Evolutionary conservation across 2,113 vertebrate genomes (phyloP), one percentile per base, ranked within the genome.

Genomic region (Odocoileus virginianus): DNA sequence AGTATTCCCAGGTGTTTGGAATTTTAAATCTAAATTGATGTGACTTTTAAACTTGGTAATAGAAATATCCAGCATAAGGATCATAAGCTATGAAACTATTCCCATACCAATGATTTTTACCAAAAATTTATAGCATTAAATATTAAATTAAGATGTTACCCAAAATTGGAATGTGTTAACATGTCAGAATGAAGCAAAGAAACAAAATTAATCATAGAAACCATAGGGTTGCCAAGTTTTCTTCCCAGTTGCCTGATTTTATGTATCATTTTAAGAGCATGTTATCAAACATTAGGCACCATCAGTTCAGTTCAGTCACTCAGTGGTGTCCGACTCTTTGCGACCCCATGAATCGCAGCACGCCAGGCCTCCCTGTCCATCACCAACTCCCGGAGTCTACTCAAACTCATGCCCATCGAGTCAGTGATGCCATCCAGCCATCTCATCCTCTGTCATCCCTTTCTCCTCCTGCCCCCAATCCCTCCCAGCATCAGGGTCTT

Each of bases 1-100:
- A 96, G 25, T 93, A 93, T 97, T 98, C 98, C 97, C 97, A 98
- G 95, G 95, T 98, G 94, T 92, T 47, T 79, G 6, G 64, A 55
- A 30, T 96, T 98, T 97, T 97, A 94, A 98, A 40, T 89, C 91
- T 97, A 98, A 98, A 98, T 97, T 98, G 97, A 95, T 97, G 88
- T 83, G 67, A 45, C 64, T 98, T 98, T 98, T 98, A 97, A 93
- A 95, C 55, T 91, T 97, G 92, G 57, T 96, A 98, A 93, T 78
- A 95, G 91, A 97, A 98, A 97, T 91, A 83, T 40, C 21, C 17
- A 96, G 23, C 57, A 40, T 30, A 96, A 97, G 54, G 83, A 95
- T 92, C 79, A 67, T 89, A 95, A 98, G 60, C 79, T 87, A 92
- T 61, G 27, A 86, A 92, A 92, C 50, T 97, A 97, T 96, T 96